Evolutionary conservation across 2,797 vertebrate genomes (phyloP).

Genomic region (Columba guinea): DNA sequence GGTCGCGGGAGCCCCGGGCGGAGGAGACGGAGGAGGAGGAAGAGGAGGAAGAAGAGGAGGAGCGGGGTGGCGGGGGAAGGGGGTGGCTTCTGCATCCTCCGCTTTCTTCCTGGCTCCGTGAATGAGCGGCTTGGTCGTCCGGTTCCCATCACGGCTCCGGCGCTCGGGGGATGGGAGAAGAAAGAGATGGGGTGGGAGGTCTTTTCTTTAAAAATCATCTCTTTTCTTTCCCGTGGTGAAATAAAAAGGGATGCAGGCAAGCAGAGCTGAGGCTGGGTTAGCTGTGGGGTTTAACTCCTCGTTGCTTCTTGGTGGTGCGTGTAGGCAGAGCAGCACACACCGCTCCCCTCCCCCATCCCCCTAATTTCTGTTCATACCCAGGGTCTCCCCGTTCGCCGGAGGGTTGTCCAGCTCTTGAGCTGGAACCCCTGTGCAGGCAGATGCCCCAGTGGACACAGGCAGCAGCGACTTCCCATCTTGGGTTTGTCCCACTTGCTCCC

Average conservation of each 20-base stretch:
- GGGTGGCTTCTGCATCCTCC: background rate
- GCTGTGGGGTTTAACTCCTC: background rate
- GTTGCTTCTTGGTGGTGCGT: background rate
- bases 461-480: background rate
- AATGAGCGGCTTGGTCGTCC: background rate
- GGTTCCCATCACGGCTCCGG: background rate
- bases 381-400: background rate
- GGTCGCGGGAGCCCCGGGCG: background rate
- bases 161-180: background rate
- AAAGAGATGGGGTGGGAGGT: background rate
- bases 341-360: accelerated
- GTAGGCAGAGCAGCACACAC: background rate
- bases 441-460: background rate
- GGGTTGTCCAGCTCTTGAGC: background rate
- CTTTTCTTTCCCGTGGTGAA: background rate
- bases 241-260: background rate
- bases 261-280: background rate
- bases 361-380: background rate
- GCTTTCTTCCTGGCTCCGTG: background rate
- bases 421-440: accelerated
- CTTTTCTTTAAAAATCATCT: background rate
- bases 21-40: background rate
- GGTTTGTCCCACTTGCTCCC: background rate
- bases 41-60: background rate
- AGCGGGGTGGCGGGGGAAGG: background rate